Percentiles rank a stretch among this genome's conserved stretches.
These are phyloP conservation scores for Calcarius lapponicus DNA, from an alignment of 2,797 vertebrate genomes.

Conservation along the genomic window DNA sequence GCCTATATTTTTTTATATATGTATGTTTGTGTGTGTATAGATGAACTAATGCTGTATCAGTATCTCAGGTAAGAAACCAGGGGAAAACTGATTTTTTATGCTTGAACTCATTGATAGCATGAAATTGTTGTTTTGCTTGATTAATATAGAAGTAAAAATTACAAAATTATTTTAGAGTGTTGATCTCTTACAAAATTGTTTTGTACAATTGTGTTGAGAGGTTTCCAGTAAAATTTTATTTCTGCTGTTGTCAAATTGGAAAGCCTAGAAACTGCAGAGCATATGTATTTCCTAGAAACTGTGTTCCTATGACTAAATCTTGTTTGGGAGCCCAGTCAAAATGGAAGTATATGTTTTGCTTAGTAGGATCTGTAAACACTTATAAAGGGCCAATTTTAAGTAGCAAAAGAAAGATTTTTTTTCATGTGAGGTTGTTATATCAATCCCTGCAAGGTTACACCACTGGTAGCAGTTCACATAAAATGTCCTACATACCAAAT, in stretches of 20 bases:
- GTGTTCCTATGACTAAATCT: background rate
- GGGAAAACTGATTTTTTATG: background rate
- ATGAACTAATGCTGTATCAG: background rate
- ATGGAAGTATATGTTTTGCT: background rate
- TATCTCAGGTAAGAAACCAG: background rate
- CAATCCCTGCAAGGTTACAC: background rate
- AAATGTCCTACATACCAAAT: background rate
- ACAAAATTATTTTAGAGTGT: constrained; percentile 6
- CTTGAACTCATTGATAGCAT: background rate
- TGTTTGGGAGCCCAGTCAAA: background rate
- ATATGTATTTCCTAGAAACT: background rate
- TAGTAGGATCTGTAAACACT: background rate
- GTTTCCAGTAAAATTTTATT: background rate
- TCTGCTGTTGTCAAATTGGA: background rate
- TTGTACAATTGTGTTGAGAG: background rate
- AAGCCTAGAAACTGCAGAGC: background rate
- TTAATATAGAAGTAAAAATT: constrained; percentile 37
- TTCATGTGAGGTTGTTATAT: background rate
- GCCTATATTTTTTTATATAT: background rate
- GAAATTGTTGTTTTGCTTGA: background rate
- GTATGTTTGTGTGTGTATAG: background rate
- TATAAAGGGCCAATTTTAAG: background rate
- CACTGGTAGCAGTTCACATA: background rate
- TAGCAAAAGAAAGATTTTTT: background rate
- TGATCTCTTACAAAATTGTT: background rate